Evolutionary conservation across 2,888 invertebrate species (phyloP).

Genomic region (Actias luna): DNA sequence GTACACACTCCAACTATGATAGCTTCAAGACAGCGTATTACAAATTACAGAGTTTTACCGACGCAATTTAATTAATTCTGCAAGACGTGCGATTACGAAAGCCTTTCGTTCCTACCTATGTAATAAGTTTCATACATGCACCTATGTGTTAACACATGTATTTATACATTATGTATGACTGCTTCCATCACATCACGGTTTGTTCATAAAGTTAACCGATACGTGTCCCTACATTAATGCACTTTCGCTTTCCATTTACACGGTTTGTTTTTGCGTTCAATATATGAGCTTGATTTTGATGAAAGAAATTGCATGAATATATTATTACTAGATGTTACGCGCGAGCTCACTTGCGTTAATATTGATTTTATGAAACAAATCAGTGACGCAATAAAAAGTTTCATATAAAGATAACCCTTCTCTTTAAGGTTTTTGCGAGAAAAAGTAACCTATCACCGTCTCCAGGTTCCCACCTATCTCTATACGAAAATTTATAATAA

Average conservation of each 20-base stretch:
- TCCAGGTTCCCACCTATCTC: no score
- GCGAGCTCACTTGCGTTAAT: no score
- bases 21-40: not conserved
- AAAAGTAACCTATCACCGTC: no score
- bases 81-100: not conserved
- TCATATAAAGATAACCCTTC: no score
- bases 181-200: constrained; percentile 21
- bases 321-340: no score
- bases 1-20: no score
- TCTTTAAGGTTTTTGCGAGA: no score
- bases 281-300: not conserved
- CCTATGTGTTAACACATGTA: constrained; percentile 6
- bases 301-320: not conserved
- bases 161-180: constrained; percentile 14
- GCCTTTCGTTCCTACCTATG: not conserved
- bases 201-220: constrained; percentile 27
- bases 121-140: not conserved
- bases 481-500: no score
- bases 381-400: no score
- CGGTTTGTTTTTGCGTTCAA: constrained; percentile 6
- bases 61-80: not conserved
- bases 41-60: not conserved
- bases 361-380: no score
- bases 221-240: constrained; percentile 39
- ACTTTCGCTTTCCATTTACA: constrained; percentile 22